Evolutionary conservation across 2,113 vertebrate genomes (phyloP).

Genomic region (Pseudorhombus dupliciocellatus): DNA sequence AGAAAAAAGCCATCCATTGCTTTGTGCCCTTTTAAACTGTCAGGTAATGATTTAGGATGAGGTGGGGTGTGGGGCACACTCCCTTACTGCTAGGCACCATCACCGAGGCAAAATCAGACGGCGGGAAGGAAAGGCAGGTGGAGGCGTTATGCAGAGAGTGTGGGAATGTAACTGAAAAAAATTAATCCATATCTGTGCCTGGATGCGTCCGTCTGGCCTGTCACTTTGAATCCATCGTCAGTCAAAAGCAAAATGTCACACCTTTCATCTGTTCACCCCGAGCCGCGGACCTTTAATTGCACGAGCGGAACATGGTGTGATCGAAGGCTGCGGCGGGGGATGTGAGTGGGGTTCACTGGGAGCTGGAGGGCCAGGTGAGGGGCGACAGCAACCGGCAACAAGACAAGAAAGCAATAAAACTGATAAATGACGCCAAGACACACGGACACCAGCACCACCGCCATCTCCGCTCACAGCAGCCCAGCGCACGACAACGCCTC

Average conservation of each 20-base stretch:
- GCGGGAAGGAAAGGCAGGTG: constrained; percentile 3
- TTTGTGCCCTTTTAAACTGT: constrained; percentile 79
- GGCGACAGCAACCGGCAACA: constrained; percentile 47
- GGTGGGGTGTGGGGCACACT: constrained; percentile 45
- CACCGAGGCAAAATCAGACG: constrained; percentile 52
- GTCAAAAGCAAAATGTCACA: constrained; percentile 76
- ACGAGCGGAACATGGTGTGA: constrained; percentile 44
- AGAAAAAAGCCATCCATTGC: constrained; percentile 61
- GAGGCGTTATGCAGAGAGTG: constrained; percentile 9
- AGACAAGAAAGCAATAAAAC: constrained; percentile 81
- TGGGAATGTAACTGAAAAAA: constrained; percentile 16
- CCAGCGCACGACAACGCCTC: constrained; percentile 20
- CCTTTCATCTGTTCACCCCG: constrained; percentile 65
- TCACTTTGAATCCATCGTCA: constrained; percentile 69
- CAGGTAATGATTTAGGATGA: constrained; percentile 77
- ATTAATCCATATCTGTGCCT: constrained; percentile 72
- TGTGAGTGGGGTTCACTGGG: constrained; percentile 16
- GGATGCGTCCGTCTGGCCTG: constrained; percentile 40
- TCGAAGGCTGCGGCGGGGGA: constrained; percentile 33
- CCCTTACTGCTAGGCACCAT: constrained; percentile 55
- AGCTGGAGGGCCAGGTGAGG: constrained; percentile 52
- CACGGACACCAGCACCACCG: constrained; percentile 38
- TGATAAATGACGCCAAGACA: constrained; percentile 79
- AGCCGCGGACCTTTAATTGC: constrained; percentile 73
- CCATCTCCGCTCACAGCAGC: constrained; percentile 37